Evolutionary conservation across 1,140 invertebrate genomes (phyloP).

Genomic region (Heliothis virescens): DNA sequence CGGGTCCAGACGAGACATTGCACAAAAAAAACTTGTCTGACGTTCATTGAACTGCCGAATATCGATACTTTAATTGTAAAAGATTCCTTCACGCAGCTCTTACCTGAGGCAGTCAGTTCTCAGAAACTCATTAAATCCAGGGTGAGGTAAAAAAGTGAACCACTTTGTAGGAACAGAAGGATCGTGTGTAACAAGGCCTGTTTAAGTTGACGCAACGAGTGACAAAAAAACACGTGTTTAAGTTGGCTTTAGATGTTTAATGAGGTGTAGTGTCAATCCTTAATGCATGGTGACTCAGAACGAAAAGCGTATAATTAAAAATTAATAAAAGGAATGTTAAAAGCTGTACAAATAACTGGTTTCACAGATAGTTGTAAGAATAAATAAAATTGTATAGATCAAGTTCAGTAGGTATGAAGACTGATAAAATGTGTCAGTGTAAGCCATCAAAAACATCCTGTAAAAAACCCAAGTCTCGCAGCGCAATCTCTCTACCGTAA

Average conservation of each 20-base stretch:
- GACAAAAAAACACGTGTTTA: neutral
- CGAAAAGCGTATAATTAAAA: no score
- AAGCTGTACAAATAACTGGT: no score
- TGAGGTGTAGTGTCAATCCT: neutral
- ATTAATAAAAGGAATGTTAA: no score
- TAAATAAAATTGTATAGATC: no score
- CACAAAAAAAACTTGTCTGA: neutral
- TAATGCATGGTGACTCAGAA: neutral
- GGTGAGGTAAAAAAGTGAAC: constrained; percentile 6
- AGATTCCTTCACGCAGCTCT: constrained; percentile 28
- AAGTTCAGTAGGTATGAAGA: neutral
- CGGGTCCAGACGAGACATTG: constrained; percentile 1
- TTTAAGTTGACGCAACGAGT: neutral
- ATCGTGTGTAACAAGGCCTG: neutral
- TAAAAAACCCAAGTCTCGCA: no score
- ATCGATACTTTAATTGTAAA: constrained; percentile 22
- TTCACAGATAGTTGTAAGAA: no score
- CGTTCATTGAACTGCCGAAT: constrained; percentile 31
- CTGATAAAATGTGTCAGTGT: neutral
- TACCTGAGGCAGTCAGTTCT: constrained; percentile 25
- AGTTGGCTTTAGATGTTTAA: neutral
- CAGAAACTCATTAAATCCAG: constrained; percentile 26
- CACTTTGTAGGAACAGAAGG: neutral
- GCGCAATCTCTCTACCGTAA: no score
- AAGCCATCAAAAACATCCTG: no score